Base-by-base conservation (phyloP, 1,140 invertebrate genomes). In the Nixonia krombeini region DNA sequence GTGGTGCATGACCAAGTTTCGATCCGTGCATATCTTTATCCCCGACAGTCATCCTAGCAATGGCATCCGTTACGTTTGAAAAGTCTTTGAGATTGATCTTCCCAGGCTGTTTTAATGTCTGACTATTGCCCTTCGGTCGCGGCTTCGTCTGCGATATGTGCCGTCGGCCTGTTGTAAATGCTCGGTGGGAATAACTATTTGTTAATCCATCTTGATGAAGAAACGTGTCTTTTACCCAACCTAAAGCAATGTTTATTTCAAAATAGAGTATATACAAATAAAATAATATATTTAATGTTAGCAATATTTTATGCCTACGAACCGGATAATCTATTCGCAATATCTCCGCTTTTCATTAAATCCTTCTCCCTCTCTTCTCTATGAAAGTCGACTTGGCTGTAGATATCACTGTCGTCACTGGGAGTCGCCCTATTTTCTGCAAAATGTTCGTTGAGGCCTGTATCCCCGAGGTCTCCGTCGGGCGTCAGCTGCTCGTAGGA, bases 81-180 rank as follows among this genome's bases (percentile, higher is more conserved):
- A 92, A 96, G 79, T 94, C 94, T 80, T 94, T 95, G 85, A 96
- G 87, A 79, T 96, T 94, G 70, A 96, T 86, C 87, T 95, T 96
- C 41, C 94, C 94, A 4, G 94, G 93, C 88, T 94, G 93, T 87
- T 95, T 95, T 10, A 94, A 77, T 1, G 93, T 94, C 81, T 95
- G 92, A 71, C 91, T 92, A 58, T 91, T 91, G 10, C 92, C 87
- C 83, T 92, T 90, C 13, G 90, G 89, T 51, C 91, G 86, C 10
- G 91, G 88, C 67, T 91, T 91, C 3, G 86, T 85, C 45, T 88
- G 85, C 9, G 90, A 86, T 70, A 87, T 85, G 55, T 91, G 88
- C 8, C 92, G 83, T 49, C 93, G 84, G 4, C 93, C 93, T 6
- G 93, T 94, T 9, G 93, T 95, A 68, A 94, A 95, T 2, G 93